Percentiles rank a stretch among this genome's conserved stretches.
These are phyloP conservation scores for Bombus sylvicola DNA, from an alignment of 1,140 invertebrate genomes.

Conservation along the genomic window DNA sequence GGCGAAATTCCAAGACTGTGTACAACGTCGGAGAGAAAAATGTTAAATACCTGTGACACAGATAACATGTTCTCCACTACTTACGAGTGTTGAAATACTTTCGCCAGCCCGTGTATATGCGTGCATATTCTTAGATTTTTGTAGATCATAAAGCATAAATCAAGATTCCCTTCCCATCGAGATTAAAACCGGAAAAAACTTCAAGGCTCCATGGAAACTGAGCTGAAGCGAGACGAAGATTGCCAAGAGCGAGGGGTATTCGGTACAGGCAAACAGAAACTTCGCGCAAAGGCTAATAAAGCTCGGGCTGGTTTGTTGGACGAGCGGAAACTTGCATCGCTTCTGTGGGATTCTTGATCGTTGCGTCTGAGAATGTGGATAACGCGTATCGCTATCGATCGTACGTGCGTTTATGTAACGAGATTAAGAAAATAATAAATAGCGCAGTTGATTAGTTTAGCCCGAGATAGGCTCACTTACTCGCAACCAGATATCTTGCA, in stretches of 20 bases:
- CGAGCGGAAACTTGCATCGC: constrained; percentile 2
- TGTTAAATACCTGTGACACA: no score
- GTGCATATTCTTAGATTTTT: constrained; percentile 6
- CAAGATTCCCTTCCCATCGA: constrained; percentile 16
- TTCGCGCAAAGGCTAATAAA: constrained; percentile 30
- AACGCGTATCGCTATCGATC: background rate
- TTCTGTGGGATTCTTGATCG: constrained; percentile 6
- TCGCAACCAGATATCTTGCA: no score
- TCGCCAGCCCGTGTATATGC: no score
- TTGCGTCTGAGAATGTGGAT: background rate
- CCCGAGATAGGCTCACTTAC: no score
- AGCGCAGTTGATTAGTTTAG: no score
- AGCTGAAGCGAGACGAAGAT: constrained; percentile 24
- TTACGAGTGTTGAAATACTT: no score
- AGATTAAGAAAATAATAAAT: no score
- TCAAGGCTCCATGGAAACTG: background rate
- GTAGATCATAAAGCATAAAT: background rate
- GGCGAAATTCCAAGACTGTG: no score
- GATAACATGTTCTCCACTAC: no score
- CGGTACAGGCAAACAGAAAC: constrained; percentile 36
- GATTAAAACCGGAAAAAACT: constrained; percentile 26
- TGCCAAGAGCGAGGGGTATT: constrained; percentile 10
- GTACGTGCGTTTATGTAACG: no score
- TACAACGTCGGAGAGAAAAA: no score
- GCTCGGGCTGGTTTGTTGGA: constrained; percentile 9